These are phyloP conservation scores for Drosophila burlai DNA, from an alignment of 1,140 invertebrate species.

Conservation along the genomic window DNA sequence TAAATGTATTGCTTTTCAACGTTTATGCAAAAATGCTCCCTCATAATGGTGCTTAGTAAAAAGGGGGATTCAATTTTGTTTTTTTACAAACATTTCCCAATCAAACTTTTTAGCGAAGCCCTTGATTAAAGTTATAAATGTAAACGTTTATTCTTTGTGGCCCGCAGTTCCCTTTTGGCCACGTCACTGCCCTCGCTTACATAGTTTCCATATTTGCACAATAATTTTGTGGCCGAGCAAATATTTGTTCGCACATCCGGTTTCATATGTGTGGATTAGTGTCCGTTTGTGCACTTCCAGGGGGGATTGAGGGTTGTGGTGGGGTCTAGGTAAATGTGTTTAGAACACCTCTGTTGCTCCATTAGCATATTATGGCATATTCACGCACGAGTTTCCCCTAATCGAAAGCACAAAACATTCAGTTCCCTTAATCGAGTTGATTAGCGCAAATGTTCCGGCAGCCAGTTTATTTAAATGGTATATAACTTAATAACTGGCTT, in stretches of 20 bases:
- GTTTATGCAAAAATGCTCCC: constrained; percentile 58
- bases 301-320: not conserved
- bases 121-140: constrained; percentile 22
- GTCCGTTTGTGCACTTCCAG: constrained; percentile 27
- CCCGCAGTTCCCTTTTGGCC: not conserved
- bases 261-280: constrained; percentile 16
- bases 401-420: constrained; percentile 53
- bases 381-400: constrained; percentile 60
- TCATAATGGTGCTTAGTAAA: not conserved
- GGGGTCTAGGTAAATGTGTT: constrained; percentile 54
- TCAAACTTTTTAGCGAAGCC: constrained; percentile 24
- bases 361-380: constrained; percentile 74
- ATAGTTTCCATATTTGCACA: constrained; percentile 79
- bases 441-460: constrained; percentile 57
- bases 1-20: constrained; percentile 11
- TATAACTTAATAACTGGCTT: constrained; percentile 21
- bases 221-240: constrained; percentile 76
- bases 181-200: constrained; percentile 23
- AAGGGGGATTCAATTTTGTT: not conserved
- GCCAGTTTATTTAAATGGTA: constrained; percentile 53
- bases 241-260: constrained; percentile 77
- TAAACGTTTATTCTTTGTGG: constrained; percentile 14
- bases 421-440: constrained; percentile 66
- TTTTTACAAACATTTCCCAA: constrained; percentile 8
- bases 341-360: constrained; percentile 53